A percentile compares a stretch with the other conserved stretches of the same genome.
Evolutionary conservation across 2,888 invertebrate species (phyloP).

Genomic region (Parelbella ahira): DNA sequence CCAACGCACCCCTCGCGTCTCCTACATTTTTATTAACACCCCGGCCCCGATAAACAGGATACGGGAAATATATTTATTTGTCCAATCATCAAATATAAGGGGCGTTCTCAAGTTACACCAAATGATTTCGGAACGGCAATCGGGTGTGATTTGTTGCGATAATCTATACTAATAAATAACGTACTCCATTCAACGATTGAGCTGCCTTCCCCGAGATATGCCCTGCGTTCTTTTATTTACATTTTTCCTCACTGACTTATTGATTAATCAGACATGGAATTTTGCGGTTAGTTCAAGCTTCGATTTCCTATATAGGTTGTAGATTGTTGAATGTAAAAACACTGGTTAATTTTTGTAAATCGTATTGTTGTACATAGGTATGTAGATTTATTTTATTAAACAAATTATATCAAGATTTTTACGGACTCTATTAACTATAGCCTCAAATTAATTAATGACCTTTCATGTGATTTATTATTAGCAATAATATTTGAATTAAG

Average conservation of each 20-base stretch:
- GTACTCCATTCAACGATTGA: constrained; percentile 68
- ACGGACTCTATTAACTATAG: no score
- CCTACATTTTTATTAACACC: constrained; percentile 80
- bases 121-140: constrained; percentile 68
- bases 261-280: constrained; percentile 4
- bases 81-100: constrained; percentile 78
- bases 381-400: no score
- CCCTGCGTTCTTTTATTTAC: constrained; percentile 33
- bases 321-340: no score
- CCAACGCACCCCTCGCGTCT: constrained; percentile 41
- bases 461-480: no score
- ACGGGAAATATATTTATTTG: constrained; percentile 80
- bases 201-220: constrained; percentile 61
- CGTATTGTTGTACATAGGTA: no score
- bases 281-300: constrained; percentile 7
- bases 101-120: constrained; percentile 77
- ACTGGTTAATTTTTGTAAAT: no score
- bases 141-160: constrained; percentile 76
- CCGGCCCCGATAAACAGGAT: constrained; percentile 77
- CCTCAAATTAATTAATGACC: no score
- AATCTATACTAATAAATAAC: constrained; percentile 77
- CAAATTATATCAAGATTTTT: no score
- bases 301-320: no score
- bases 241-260: constrained; percentile 40
- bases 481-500: no score